These are phyloP conservation scores for Psilanteris sp. DNA, from an alignment of 1,140 invertebrate species.

Conservation along the genomic window DNA sequence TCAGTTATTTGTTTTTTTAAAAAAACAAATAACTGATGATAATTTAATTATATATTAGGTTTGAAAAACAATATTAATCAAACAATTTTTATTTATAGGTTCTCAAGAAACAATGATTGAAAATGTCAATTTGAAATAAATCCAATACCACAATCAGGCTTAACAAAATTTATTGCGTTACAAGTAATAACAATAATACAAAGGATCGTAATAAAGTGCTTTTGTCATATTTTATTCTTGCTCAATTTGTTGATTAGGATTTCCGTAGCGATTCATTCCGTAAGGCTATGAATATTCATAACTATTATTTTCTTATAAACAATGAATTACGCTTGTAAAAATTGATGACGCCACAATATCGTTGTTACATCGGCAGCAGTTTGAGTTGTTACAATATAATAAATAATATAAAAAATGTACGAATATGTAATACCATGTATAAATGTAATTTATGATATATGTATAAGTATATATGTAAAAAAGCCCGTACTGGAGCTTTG, in stretches of 20 bases:
- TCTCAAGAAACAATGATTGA: no score
- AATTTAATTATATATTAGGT: no score
- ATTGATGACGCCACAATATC: constrained; percentile 21
- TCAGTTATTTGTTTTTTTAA: no score
- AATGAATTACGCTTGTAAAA: constrained; percentile 19
- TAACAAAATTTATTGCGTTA: no score
- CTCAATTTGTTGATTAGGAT: constrained; percentile 23
- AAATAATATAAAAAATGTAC: constrained; percentile 58
- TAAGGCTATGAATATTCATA: constrained; percentile 41
- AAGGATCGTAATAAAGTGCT: constrained; percentile 30
- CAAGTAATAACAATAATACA: constrained; percentile 45
- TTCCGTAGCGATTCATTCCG: constrained; percentile 45
- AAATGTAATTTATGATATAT: constrained; percentile 28
- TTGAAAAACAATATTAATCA: no score
- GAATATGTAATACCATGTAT: constrained; percentile 31
- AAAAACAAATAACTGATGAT: no score
- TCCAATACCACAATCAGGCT: no score
- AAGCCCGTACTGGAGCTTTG: constrained; percentile 21
- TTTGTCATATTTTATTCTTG: constrained; percentile 23
- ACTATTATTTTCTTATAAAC: constrained; percentile 22
- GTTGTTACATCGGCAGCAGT: constrained; percentile 29
- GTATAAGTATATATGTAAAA: constrained; percentile 46
- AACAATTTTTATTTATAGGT: no score
- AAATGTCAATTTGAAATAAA: no score
- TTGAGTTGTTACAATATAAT: constrained; percentile 39